Conservation (phyloP, 2,113 vertebrate genomes). For the Apodemus sylvaticus region DNA sequence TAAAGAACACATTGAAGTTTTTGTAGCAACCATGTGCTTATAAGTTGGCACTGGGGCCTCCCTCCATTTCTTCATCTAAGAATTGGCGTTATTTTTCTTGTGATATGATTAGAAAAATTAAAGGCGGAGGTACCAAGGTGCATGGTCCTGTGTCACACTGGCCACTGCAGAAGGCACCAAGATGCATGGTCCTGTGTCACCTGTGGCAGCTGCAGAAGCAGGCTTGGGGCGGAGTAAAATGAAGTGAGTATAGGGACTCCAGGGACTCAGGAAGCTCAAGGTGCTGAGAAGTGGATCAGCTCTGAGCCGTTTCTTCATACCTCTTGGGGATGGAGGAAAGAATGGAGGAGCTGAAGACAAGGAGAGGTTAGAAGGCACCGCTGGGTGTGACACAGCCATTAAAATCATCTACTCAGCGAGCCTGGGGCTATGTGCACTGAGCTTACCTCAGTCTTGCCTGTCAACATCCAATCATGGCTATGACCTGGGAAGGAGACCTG, state of each 20-base stretch:
- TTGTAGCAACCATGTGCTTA: background rate
- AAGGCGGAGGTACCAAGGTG: background rate
- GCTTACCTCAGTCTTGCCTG: too few relatives aligned
- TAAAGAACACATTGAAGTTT: slow-evolving; percentile 19
- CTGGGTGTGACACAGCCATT: background rate
- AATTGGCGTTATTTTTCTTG: slow-evolving; percentile 25
- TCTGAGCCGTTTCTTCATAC: background rate
- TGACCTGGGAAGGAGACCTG: accelerated
- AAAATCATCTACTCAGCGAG: background rate
- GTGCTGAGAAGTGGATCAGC: background rate
- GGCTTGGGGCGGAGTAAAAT: background rate
- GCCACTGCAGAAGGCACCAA: background rate
- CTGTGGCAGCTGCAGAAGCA: background rate
- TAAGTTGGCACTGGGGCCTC: slow-evolving; percentile 4
- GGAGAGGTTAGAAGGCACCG: background rate
- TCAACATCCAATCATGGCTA: background rate
- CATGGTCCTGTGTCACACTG: background rate
- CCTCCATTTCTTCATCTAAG: slow-evolving; percentile 24
- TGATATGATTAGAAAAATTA: slow-evolving; percentile 45
- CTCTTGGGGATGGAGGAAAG: background rate
- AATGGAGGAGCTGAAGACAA: background rate
- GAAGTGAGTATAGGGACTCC: too few relatives aligned
- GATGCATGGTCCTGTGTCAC: background rate
- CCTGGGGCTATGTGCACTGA: background rate
- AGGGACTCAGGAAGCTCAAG: too few relatives aligned